Conservation (phyloP, 1,140 invertebrate species). For the Trachymyrmex septentrionalis region DNA sequence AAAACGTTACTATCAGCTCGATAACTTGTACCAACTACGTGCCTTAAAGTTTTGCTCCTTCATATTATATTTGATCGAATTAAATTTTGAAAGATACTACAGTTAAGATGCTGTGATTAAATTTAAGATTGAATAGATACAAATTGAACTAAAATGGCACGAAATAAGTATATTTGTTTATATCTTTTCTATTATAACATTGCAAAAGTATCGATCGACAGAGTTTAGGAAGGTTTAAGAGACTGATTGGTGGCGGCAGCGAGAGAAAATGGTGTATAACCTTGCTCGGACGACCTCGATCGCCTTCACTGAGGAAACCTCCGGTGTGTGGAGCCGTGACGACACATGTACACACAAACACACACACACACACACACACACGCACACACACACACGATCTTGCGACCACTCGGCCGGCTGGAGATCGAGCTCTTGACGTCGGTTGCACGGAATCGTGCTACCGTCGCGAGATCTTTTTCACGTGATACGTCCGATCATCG, state of each 20-base stretch:
- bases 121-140: not conserved
- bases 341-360: conserved; percentile 37
- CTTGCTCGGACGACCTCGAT: conserved; percentile 84
- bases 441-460: not conserved
- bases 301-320: conserved; percentile 83
- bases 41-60: not conserved
- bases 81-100: not conserved
- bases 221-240: conserved; percentile 70
- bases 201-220: not conserved
- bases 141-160: not conserved
- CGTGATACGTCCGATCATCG: conserved; percentile 8
- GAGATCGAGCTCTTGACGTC: conserved; percentile 43
- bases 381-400: not conserved
- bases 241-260: conserved; percentile 56
- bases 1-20: not conserved
- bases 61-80: not conserved
- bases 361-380: not conserved
- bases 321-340: conserved; percentile 67
- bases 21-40: not conserved
- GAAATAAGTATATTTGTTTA: not conserved
- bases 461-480: conserved; percentile 36
- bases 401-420: conserved; percentile 28
- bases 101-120: not conserved
- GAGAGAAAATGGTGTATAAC: conserved; percentile 84
- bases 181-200: not conserved